Evolutionary conservation across 2,797 vertebrate species (phyloP), one percentile per base, ranked within the genome.

Genomic region (Molossus molossus): DNA sequence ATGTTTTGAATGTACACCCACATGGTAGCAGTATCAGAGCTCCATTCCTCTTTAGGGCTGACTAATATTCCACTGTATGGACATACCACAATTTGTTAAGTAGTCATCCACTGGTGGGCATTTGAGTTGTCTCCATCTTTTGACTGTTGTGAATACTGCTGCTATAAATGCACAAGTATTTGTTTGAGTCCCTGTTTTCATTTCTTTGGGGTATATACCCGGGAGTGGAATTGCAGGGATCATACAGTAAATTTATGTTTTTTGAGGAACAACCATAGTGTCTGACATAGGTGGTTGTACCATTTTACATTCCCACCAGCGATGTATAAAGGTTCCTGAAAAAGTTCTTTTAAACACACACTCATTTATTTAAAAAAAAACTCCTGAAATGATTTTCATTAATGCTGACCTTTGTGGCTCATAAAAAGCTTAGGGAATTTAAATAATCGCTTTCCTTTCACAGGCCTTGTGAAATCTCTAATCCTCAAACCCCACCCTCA

Each of bases 311-410:
- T 62, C 48, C 45, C 53, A 94, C 73, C 40, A 87, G 75, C 48
- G 48, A 84, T 9, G n/a, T 29, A 76, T 20, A n/a, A 77, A 84
- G 53, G 25, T 17, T 79, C 67, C 90, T 73, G 57, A 87, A 92
- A 93, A 85, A 80, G 76, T 60, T 92, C 90, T 85, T 91, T 90
- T 70, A 96, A 85, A 95, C 29, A 76, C 33, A 69, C 40, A 60
- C 82, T 87, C 90, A 93, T 50, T 86, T 91, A 87, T 64, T n/a
- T 7, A 62, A 90, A 62, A 94, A 64, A 92, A 65, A 91, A 53
- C 6, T n/a, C 29, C 83, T 93, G 14, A 97, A 92, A 96, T 77
- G 37, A 88, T 92, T 95, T 96, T 92, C 73, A 96, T 94, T 91
- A 94, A 75, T 37, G 73, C 64, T 92, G 92, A 92, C 87, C 92